phyloP scores from a whole-genome alignment of 2,113 vertebrate genomes.

The Protobothrops flavoviridis region DNA sequence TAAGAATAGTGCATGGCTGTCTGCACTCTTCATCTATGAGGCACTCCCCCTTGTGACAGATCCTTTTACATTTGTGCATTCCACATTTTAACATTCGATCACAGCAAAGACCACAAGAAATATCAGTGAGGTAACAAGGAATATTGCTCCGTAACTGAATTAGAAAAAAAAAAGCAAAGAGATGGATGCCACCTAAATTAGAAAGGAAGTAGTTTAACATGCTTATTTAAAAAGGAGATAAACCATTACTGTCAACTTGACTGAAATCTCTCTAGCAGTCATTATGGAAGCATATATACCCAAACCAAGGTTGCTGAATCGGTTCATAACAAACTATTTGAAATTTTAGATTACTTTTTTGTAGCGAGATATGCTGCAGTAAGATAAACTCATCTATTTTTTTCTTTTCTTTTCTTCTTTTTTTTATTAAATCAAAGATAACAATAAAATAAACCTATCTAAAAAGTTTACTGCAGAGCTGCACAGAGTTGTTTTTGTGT shows the following conservation, averaged over 20 bases:
- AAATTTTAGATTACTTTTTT: not conserved
- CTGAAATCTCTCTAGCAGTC: not conserved
- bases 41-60: conserved; percentile 93
- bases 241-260: not conserved
- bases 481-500: not conserved
- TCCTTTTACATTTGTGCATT: conserved; percentile 89
- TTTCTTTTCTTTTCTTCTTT: not conserved
- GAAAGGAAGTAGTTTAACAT: not conserved
- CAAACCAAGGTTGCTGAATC: not conserved
- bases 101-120: conserved; percentile 92
- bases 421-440: not conserved
- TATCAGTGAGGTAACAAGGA: conserved; percentile 94
- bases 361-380: not conserved
- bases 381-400: not conserved
- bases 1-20: conserved; percentile 83
- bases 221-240: not conserved
- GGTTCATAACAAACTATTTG: not conserved
- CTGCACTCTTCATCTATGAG: conserved; percentile 82
- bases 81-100: conserved; percentile 83
- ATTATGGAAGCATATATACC: not conserved
- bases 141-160: conserved; percentile 89
- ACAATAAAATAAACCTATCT: not conserved
- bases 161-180: conserved; percentile 55
- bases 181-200: not conserved
- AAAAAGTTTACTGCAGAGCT: not conserved